Conservation (phyloP, 2,888 invertebrate species). For the Apeira syringaria region DNA sequence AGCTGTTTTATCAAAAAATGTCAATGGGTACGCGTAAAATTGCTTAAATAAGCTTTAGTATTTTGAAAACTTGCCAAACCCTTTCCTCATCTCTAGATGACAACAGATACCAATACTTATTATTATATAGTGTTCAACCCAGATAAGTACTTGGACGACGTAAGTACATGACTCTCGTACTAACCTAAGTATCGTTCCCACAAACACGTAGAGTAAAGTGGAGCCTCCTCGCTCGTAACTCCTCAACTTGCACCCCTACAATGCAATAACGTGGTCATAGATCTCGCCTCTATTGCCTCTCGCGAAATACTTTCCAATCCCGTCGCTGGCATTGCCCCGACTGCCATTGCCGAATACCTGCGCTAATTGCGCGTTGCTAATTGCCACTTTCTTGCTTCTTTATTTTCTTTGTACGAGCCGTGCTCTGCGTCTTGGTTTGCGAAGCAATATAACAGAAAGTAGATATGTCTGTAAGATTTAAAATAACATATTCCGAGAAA, state of each 20-base stretch:
- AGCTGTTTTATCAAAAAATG: too few species aligned
- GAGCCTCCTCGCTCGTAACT: neutral
- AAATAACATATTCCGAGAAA: too few species aligned
- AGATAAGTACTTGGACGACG: too few species aligned
- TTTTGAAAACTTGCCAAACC: too few species aligned
- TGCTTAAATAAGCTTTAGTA: too few species aligned
- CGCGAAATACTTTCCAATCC: conserved; percentile 41
- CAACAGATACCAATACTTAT: too few species aligned
- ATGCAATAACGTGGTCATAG: conserved; percentile 38
- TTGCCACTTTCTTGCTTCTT: conserved; percentile 27
- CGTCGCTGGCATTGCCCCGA: conserved; percentile 4
- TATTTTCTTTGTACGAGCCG: neutral
- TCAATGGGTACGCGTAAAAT: too few species aligned
- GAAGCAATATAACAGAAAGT: neutral
- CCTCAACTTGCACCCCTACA: conserved; percentile 33
- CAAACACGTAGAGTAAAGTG: neutral
- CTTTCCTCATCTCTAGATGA: too few species aligned
- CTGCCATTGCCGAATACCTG: conserved; percentile 43
- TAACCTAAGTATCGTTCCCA: neutral
- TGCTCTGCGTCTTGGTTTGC: neutral
- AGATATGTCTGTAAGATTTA: too few species aligned
- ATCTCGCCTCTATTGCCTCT: conserved; percentile 6
- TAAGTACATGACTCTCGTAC: neutral
- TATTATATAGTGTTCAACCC: too few species aligned
- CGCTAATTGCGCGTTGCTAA: conserved; percentile 41